Evolutionary conservation across 2,888 invertebrate genomes (phyloP), one percentile per base, ranked within the genome.

Genomic region (Hypercompe scribonia): DNA sequence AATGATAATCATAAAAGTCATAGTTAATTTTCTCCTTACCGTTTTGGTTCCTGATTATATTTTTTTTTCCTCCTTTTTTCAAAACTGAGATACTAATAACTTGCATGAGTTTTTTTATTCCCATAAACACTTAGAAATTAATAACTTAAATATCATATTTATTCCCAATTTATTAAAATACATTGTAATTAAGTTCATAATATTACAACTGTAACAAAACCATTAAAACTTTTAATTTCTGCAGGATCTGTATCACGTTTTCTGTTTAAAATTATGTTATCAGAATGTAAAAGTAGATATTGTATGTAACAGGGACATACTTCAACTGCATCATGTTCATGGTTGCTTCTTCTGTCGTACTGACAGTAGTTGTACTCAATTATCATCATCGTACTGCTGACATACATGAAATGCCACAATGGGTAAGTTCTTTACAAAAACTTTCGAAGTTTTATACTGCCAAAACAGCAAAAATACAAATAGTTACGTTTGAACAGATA

Each of bases 261-360:
- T 58, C 28, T 46, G 1, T 39, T 18, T 36, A n/a, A 36, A 46
- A 58, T 24, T 31, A 28, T 1, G n/a, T 71, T n/a, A 42, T 65
- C 58, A 64, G 71, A 71, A 64, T 72, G 10, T 78, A 72, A 75
- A 80, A 74, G 63, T 68, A 46, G 28, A 54, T 82, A 50, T 87
- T 90, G 68, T 91, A 85, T 86, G 81, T 91, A 94, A 86, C 96
- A 99, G 99, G 99, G 92, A 99, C 99, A 87, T 99, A 99, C 96
- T 99, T 99, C 97, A 99, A 99, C 96, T 99, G 99, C 97, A 99
- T 99, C 96, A 99, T 99, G 99, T 98, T 99, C 96, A 99, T 99
- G 99, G 99, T 99, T 96, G 99, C 99, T 77, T 98, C 99, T 81
- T 99, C 99, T 81, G 99, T 99, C 94, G 99, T 99, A 87, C 97